Evolutionary conservation across 1,140 invertebrate genomes (phyloP).

Genomic region (Drosophila jambulina): DNA sequence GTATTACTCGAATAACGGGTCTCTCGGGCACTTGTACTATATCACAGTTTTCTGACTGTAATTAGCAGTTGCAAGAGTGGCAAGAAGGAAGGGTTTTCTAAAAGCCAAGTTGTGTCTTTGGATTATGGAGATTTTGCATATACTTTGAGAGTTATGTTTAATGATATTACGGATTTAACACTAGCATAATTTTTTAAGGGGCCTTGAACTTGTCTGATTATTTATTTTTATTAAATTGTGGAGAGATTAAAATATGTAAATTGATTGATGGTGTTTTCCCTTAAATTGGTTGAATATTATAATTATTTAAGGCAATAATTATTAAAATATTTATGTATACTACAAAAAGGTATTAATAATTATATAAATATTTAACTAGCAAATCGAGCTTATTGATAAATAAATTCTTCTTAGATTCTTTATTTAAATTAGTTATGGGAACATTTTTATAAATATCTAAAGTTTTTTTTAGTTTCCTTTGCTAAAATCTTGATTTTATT

Average conservation of each 20-base stretch:
- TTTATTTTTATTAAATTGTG: neutral
- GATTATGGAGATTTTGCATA: conserved; percentile 8
- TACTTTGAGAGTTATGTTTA: neutral
- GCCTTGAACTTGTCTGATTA: neutral
- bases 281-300: neutral
- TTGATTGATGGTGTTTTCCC: too few relatives aligned
- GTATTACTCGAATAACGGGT: conserved; percentile 24
- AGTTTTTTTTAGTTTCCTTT: too few relatives aligned
- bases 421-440: too few relatives aligned
- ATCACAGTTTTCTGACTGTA: conserved; percentile 30
- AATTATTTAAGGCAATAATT: neutral
- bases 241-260: too few relatives aligned
- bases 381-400: too few relatives aligned
- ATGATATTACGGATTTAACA: neutral
- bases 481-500: neutral
- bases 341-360: neutral
- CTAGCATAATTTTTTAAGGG: neutral
- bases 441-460: too few relatives aligned
- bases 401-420: too few relatives aligned
- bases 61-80: conserved; percentile 26
- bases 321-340: neutral
- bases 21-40: conserved; percentile 4
- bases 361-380: too few relatives aligned
- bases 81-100: neutral
- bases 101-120: too few relatives aligned